Evolutionary conservation across 2,888 invertebrate species (phyloP), one percentile per base, ranked within the genome.

Genomic region (Ferrisia virgata): DNA sequence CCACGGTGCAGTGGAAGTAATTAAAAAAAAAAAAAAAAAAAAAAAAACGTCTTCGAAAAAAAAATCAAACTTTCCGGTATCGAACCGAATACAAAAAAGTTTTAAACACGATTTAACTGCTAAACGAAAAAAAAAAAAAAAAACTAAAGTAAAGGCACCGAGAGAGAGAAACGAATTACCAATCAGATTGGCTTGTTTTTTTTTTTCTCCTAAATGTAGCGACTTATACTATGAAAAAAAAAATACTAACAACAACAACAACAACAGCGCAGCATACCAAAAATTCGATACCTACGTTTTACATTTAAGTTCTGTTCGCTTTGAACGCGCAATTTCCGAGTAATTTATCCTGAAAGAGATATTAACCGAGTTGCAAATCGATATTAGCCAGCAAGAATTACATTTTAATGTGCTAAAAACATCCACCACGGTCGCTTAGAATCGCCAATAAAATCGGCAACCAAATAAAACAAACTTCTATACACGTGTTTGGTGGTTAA

Each of bases 311-410:
- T n/a, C n/a, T n/a, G n/a, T 53, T 22, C 72, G 33, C 72, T 76
- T 76, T 36, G 72, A 36, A 36, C 33, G 15, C 53, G 72, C 18
- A 33, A 31, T 76, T 76, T 76, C 72, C 72, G 36, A 76, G 72
- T 76, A 36, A 76, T 76, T 76, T 76, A 76, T 76, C 72, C 72
- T 28, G 36, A 76, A 76, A 76, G 64, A 76, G 72, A 36, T 76
- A 76, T 76, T 76, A 76, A 36, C 72, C 72, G 36, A 76, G 33
- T 36, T 76, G 18, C 72, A 76, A 76, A 76, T 76, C 72, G 72
- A 76, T 76, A 76, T 76, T 76, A 36, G 36, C 72, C 36, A 18
- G 72, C 72, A 76, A 76, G 72, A 76, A 76, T 76, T 76, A 76
- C 72, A 76, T 28, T 76, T 76, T 76, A 76, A 76, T 76, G 72